Percentiles rank a stretch among this genome's conserved stretches.
Conservation (phyloP, 2,797 vertebrate species). For the Periophthalmus magnuspinnatus region DNA sequence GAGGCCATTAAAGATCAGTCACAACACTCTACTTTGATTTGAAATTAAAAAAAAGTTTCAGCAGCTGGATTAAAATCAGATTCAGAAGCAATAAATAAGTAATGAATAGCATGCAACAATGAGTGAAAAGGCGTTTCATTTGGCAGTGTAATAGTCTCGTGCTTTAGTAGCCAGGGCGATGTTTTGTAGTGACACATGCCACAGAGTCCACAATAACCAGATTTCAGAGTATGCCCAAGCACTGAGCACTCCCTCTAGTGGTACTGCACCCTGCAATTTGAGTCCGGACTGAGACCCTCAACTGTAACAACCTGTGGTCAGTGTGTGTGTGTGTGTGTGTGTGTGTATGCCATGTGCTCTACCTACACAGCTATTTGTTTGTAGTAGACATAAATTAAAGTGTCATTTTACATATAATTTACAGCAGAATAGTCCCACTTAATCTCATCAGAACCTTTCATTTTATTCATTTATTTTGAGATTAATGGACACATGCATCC, state of each 20-base stretch:
- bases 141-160: neutral
- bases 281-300: neutral
- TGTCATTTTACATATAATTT: neutral
- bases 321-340: neutral
- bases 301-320: neutral
- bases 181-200: neutral
- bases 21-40: conserved; percentile 31
- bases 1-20: conserved; percentile 39
- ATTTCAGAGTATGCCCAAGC: neutral
- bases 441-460: too few species aligned
- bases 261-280: neutral
- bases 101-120: conserved; percentile 24
- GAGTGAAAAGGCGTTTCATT: conserved; percentile 4
- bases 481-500: too few species aligned
- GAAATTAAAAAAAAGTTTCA: conserved; percentile 1
- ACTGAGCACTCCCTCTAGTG: neutral
- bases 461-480: too few species aligned
- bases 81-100: conserved; percentile 6
- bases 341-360: neutral
- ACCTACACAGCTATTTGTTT: neutral
- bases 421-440: too few species aligned
- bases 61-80: conserved; percentile 19
- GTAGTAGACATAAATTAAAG: neutral
- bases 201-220: neutral
- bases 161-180: neutral